Percentiles rank a stretch among this genome's conserved stretches.
Evolutionary conservation across 2,888 invertebrate genomes (phyloP).

Genomic region (Lasioglossum zephyrum): DNA sequence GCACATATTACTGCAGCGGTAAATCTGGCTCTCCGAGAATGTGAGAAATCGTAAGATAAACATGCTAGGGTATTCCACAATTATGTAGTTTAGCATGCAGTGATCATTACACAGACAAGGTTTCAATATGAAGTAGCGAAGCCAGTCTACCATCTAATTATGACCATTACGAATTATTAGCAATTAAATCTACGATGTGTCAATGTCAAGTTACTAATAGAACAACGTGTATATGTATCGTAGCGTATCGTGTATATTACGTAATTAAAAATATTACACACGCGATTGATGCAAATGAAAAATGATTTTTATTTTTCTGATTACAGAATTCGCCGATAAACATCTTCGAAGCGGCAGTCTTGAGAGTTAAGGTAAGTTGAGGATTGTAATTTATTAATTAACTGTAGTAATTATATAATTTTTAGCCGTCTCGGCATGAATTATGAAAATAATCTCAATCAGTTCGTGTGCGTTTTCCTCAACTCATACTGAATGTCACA

Average conservation of each 20-base stretch:
- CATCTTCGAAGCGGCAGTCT: no score
- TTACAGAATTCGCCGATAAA: conserved; percentile 11
- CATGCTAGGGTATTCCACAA: conserved; percentile 47
- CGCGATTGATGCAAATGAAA: background rate
- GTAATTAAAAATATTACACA: background rate
- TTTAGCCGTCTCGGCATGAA: no score
- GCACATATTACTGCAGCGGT: conserved; percentile 52
- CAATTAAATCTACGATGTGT: background rate
- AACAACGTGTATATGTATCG: background rate
- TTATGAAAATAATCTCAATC: background rate
- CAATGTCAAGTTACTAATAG: background rate
- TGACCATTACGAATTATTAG: background rate
- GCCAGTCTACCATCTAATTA: background rate
- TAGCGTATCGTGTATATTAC: background rate
- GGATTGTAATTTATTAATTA: background rate
- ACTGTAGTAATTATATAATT: background rate
- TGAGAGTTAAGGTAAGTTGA: conserved; percentile 20
- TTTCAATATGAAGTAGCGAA: background rate
- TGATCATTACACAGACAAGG: conserved; percentile 35
- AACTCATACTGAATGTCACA: background rate
- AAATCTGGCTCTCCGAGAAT: conserved; percentile 46
- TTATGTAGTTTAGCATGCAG: conserved; percentile 22
- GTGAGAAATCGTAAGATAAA: conserved; percentile 60
- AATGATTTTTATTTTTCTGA: background rate
- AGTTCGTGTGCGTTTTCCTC: background rate